Percentiles rank a stretch among this genome's conserved stretches.
phyloP scores from a whole-genome alignment of 2,888 invertebrate species.

The Poecilus cupreus region DNA sequence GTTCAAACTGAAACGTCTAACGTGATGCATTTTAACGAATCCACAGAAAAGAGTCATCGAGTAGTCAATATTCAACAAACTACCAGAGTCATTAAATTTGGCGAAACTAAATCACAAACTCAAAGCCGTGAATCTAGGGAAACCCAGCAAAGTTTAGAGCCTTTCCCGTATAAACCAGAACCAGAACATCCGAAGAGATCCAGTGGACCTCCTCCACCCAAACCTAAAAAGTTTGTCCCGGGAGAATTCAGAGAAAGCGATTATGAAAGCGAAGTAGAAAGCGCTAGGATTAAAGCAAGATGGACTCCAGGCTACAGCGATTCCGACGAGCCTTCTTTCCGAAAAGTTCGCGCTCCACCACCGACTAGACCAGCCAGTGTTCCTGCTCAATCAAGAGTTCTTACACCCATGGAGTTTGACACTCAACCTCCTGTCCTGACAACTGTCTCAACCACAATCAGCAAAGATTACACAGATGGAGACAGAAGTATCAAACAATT shows the following conservation, averaged over 20 bases:
- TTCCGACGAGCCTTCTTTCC: slow-evolving; percentile 76
- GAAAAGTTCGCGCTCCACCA: slow-evolving; percentile 78
- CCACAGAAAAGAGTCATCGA: slow-evolving; percentile 79
- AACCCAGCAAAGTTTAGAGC: slow-evolving; percentile 68
- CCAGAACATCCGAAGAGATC: slow-evolving; percentile 69
- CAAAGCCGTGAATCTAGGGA: slow-evolving; percentile 53
- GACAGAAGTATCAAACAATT: slow-evolving; percentile 58
- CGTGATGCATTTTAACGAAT: slow-evolving; percentile 82
- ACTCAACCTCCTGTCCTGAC: slow-evolving; percentile 74
- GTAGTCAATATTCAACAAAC: slow-evolving; percentile 83
- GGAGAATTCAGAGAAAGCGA: slow-evolving; percentile 81
- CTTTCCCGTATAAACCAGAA: slow-evolving; percentile 72
- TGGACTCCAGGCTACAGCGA: slow-evolving; percentile 80
- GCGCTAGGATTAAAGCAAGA: slow-evolving; percentile 76
- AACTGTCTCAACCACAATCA: slow-evolving; percentile 63
- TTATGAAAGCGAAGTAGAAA: slow-evolving; percentile 82
- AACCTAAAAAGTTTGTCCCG: slow-evolving; percentile 79
- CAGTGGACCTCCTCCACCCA: slow-evolving; percentile 74
- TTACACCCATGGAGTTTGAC: slow-evolving; percentile 80
- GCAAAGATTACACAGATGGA: slow-evolving; percentile 60
- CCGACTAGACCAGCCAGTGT: slow-evolving; percentile 74
- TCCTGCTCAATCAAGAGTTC: slow-evolving; percentile 73
- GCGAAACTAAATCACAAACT: slow-evolving; percentile 71
- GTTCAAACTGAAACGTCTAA: slow-evolving; percentile 82
- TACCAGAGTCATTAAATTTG: slow-evolving; percentile 81